Percentiles rank a stretch among this genome's conserved stretches.
Conservation (phyloP, 2,113 vertebrate species). For the Nestor notabilis region DNA sequence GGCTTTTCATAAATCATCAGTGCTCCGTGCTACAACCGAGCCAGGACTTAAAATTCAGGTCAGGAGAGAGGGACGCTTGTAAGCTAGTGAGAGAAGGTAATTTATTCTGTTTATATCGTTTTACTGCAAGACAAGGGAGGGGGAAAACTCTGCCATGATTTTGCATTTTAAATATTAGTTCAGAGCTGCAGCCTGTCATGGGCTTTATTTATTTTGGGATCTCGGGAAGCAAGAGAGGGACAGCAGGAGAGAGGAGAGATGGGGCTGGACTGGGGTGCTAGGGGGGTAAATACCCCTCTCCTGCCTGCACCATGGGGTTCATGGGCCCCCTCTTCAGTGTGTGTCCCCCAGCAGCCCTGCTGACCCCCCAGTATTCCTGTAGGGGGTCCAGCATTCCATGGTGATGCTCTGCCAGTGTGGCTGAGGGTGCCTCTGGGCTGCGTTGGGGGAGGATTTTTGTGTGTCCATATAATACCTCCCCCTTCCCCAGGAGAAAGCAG, state of each 20-base stretch:
- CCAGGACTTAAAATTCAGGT: conserved; percentile 79
- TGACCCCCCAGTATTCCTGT: neutral
- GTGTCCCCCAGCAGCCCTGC: neutral
- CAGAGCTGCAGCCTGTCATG: neutral
- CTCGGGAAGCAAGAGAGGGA: neutral
- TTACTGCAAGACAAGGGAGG: conserved; percentile 63
- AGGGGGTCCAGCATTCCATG: neutral
- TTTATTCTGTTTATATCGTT: conserved; percentile 82
- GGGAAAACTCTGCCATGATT: conserved; percentile 41
- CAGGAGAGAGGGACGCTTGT: conserved; percentile 73
- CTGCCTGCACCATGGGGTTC: neutral
- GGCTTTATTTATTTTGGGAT: neutral
- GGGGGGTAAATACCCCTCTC: neutral
- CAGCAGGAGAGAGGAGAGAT: neutral
- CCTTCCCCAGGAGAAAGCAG: neutral
- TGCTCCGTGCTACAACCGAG: conserved; percentile 19
- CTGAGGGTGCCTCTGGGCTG: neutral
- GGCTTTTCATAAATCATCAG: conserved; percentile 74
- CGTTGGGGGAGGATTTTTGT: too few species aligned
- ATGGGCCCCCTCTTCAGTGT: fast-evolving
- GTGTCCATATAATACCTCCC: too few species aligned
- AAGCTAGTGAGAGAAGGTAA: conserved; percentile 70
- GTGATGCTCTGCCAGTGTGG: neutral
- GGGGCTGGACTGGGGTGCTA: neutral
- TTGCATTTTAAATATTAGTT: conserved; percentile 79